A percentile compares a stretch with the other conserved stretches of the same genome.
These are phyloP conservation scores for Spodoptera litura DNA, from an alignment of 1,140 invertebrate genomes.

Conservation along the genomic window DNA sequence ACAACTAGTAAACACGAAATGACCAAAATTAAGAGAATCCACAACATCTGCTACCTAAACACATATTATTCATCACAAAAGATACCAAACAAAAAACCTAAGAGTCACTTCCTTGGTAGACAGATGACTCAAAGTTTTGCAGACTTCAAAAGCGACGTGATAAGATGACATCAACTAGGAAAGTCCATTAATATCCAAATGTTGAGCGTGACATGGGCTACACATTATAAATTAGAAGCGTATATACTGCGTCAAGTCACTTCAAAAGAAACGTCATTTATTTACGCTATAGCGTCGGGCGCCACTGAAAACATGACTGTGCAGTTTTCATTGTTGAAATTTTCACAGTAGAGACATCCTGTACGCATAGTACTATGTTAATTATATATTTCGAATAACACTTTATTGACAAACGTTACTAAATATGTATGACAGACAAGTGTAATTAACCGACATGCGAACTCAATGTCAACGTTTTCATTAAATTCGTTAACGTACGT, in stretches of 20 bases:
- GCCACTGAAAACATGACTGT: conserved; percentile 40
- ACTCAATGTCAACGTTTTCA: conserved; percentile 14
- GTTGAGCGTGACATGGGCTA: background rate
- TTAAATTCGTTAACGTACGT: conserved; percentile 5
- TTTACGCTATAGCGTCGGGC: conserved; percentile 10
- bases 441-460: conserved; percentile 15
- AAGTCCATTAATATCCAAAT: conserved; percentile 13
- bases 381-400: conserved; percentile 11
- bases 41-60: background rate
- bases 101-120: background rate
- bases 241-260: conserved; percentile 2
- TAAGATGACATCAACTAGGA: conserved; percentile 33
- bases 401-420: conserved; percentile 1
- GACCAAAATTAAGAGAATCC: too few species aligned
- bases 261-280: conserved; percentile 18
- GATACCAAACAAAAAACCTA: background rate
- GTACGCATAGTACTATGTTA: background rate
- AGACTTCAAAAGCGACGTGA: conserved; percentile 4
- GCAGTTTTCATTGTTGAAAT: conserved; percentile 40
- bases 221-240: conserved; percentile 16
- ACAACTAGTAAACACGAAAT: too few species aligned
- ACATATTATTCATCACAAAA: background rate
- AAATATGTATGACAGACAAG: background rate
- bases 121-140: conserved; percentile 11
- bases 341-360: conserved; percentile 3